A percentile compares a stretch with the other conserved stretches of the same genome.
Evolutionary conservation across 2,797 vertebrate species (phyloP).

Genomic region (Gymnopithys bicolor): DNA sequence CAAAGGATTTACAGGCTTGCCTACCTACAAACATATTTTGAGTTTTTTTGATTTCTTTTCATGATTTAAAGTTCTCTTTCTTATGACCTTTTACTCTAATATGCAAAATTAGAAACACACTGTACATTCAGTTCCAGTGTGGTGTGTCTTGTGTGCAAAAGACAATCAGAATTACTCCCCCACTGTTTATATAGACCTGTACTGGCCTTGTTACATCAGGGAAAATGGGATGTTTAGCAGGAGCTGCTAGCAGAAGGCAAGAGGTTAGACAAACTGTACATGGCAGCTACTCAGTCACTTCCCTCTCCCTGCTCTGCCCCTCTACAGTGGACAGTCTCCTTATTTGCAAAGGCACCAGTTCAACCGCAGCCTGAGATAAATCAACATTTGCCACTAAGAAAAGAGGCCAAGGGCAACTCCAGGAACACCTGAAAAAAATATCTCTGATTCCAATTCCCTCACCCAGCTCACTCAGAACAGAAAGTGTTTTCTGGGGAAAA

Average conservation of each 20-base stretch:
- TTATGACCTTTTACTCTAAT: rapidly evolving
- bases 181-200: neutral
- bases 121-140: neutral
- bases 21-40: neutral
- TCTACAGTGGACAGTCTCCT: neutral
- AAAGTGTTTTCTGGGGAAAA: neutral
- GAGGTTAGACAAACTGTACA: neutral
- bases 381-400: neutral
- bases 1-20: neutral
- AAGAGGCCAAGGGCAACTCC: neutral
- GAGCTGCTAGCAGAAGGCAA: neutral
- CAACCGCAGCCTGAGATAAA: neutral
- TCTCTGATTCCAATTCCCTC: neutral
- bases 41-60: neutral
- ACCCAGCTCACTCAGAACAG: neutral
- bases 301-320: neutral
- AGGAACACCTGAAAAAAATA: neutral
- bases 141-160: neutral
- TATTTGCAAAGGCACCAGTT: neutral
- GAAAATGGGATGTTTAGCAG: neutral
- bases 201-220: neutral
- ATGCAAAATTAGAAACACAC: neutral
- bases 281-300: neutral
- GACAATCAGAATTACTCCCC: neutral
- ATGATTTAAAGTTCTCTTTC: neutral